Conservation (phyloP, 2,113 vertebrate species). For the Plecotus auritus region DNA sequence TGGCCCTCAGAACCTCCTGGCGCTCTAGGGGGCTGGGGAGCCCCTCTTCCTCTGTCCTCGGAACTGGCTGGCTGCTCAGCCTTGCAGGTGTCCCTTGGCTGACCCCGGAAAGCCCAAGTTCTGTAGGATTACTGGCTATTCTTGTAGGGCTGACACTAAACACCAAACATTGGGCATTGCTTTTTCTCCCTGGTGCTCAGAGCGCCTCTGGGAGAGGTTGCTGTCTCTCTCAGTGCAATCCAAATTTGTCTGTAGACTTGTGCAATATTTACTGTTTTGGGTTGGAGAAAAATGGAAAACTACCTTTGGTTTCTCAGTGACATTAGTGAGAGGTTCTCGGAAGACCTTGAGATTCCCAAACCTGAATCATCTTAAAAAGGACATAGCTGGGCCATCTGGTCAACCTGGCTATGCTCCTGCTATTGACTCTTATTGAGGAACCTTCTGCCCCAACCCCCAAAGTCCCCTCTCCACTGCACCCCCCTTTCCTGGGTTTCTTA, state of each 20-base stretch:
- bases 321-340: background rate
- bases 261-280: slow-evolving; percentile 79
- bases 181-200: slow-evolving; percentile 50
- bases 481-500: background rate
- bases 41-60: background rate
- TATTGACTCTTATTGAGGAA: background rate
- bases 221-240: slow-evolving; percentile 40
- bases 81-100: background rate
- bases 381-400: background rate
- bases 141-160: slow-evolving; percentile 32
- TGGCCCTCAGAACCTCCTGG: background rate
- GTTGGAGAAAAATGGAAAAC: slow-evolving; percentile 48
- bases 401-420: background rate
- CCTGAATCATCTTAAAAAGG: background rate
- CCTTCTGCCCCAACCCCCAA: background rate
- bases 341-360: background rate
- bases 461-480: background rate
- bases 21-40: background rate
- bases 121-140: slow-evolving; percentile 33
- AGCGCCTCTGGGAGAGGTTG: slow-evolving; percentile 38
- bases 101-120: background rate
- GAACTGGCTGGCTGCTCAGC: slow-evolving; percentile 8
- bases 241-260: slow-evolving; percentile 72
- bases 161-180: slow-evolving; percentile 36
- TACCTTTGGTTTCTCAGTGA: slow-evolving; percentile 35